These are phyloP conservation scores for Agrotis ipsilon DNA, from an alignment of 2,888 invertebrate species.

Conservation along the genomic window DNA sequence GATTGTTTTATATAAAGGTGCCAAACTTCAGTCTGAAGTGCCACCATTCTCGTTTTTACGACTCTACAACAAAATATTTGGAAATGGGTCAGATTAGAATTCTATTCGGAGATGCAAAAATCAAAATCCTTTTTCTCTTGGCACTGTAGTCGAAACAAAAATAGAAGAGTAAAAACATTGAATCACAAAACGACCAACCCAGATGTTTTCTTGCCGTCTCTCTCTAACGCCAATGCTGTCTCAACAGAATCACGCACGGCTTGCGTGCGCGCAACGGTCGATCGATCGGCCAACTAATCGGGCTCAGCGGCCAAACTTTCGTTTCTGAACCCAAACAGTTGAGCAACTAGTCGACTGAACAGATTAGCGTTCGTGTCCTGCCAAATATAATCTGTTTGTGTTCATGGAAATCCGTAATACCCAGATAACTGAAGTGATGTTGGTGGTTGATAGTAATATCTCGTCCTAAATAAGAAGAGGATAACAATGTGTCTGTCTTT, in stretches of 20 bases:
- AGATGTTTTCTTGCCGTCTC: constrained; percentile 80
- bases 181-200: constrained; percentile 71
- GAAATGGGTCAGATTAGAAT: constrained; percentile 56
- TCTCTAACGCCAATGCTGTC: constrained; percentile 63
- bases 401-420: constrained; percentile 47
- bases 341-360: constrained; percentile 35
- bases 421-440: constrained; percentile 38
- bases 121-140: constrained; percentile 62
- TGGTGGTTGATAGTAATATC: constrained; percentile 49
- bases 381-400: constrained; percentile 54
- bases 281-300: constrained; percentile 54
- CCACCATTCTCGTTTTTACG: background rate
- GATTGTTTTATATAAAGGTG: constrained; percentile 10
- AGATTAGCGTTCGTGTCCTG: constrained; percentile 49
- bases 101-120: constrained; percentile 41
- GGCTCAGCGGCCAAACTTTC: constrained; percentile 46
- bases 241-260: constrained; percentile 71
- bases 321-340: constrained; percentile 37
- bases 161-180: constrained; percentile 69
- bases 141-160: constrained; percentile 59
- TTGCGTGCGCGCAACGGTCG: constrained; percentile 69
- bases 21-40: background rate
- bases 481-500: constrained; percentile 15
- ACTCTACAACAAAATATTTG: constrained; percentile 16
- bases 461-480: constrained; percentile 35